Percentiles rank a stretch among this genome's conserved stretches.
Conservation (phyloP, 2,888 invertebrate genomes). For the Mythimna pallens region DNA sequence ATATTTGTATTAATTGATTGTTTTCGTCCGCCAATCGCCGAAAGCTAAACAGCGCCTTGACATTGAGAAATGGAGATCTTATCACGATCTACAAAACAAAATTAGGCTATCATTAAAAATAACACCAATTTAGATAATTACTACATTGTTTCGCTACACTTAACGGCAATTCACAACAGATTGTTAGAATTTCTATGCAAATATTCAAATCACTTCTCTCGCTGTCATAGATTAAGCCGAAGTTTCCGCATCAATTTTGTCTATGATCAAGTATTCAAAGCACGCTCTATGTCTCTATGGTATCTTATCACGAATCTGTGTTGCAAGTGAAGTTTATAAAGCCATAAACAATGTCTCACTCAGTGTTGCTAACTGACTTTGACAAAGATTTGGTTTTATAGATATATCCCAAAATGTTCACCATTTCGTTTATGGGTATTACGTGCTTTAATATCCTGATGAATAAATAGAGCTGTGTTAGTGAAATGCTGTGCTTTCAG, state of each 20-base stretch:
- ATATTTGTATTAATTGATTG: background rate
- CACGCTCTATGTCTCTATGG: conserved; percentile 47
- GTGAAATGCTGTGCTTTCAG: conserved; percentile 3
- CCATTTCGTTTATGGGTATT: conserved; percentile 20
- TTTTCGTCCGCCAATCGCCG: conserved; percentile 28
- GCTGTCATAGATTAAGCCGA: conserved; percentile 23
- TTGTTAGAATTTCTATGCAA: conserved; percentile 39
- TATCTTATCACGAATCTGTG: conserved; percentile 55
- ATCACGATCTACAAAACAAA: conserved; percentile 21
- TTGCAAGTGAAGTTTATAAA: conserved; percentile 20
- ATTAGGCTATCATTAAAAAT: conserved; percentile 16
- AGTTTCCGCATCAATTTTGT: conserved; percentile 60
- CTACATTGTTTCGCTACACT: conserved; percentile 21
- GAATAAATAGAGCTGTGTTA: conserved; percentile 2
- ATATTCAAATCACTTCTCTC: conserved; percentile 37
- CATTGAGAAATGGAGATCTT: conserved; percentile 26
- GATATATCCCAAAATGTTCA: conserved; percentile 12
- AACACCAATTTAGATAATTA: conserved; percentile 27
- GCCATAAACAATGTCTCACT: conserved; percentile 21
- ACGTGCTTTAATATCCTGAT: conserved; percentile 23
- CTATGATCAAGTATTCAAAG: conserved; percentile 56
- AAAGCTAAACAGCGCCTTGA: conserved; percentile 28
- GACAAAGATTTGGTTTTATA: conserved; percentile 23
- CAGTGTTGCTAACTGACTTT: conserved; percentile 34
- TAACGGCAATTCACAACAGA: conserved; percentile 1